Conservation (phyloP, 2,113 vertebrate species). For the Mionectes macconnelli region DNA sequence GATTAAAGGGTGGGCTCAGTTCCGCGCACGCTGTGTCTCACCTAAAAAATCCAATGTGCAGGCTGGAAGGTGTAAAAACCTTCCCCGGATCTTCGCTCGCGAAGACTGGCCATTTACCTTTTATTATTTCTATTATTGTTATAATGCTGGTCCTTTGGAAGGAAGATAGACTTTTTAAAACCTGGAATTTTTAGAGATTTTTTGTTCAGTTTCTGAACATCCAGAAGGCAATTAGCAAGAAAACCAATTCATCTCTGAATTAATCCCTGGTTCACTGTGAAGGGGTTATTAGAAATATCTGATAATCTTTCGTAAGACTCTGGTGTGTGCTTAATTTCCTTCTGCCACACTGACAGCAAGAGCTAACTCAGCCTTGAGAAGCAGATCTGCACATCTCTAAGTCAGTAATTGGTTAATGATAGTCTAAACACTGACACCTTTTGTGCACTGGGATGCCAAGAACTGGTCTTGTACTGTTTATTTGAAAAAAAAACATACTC, state of each 20-base stretch:
- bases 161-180: not conserved
- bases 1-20: too few species aligned
- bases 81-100: too few species aligned
- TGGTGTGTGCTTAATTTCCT: not conserved
- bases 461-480: not conserved
- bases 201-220: not conserved
- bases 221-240: not conserved
- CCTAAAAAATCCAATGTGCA: too few species aligned
- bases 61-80: too few species aligned
- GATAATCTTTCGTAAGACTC: not conserved
- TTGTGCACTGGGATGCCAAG: not conserved
- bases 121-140: not conserved
- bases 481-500: not conserved
- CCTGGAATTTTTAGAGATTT: not conserved
- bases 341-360: not conserved
- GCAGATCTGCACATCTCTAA: not conserved
- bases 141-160: not conserved
- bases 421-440: not conserved
- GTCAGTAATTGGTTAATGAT: not conserved
- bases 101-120: too few species aligned
- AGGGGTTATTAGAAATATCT: not conserved
- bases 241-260: not conserved
- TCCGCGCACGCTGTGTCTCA: too few species aligned
- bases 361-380: not conserved
- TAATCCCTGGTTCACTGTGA: not conserved